These are phyloP conservation scores for Automeris io DNA, from an alignment of 2,888 invertebrate species.

Conservation along the genomic window DNA sequence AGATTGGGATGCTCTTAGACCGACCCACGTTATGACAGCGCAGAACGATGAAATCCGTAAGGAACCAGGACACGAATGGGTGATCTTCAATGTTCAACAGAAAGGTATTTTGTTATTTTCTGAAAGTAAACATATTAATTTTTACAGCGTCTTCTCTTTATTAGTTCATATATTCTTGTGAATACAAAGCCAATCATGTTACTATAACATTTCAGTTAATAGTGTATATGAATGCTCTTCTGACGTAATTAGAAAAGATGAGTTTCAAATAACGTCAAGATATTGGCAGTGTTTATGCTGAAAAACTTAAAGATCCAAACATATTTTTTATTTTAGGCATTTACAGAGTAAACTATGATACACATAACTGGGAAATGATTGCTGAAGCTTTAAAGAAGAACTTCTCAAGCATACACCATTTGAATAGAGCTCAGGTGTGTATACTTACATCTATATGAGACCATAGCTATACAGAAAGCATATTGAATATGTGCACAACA, in stretches of 20 bases:
- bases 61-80: conserved; percentile 64
- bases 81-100: conserved; percentile 79
- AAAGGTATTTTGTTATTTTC: conserved; percentile 71
- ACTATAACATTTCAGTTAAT: no score
- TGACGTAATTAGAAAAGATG: no score
- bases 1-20: conserved; percentile 44
- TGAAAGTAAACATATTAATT: no score
- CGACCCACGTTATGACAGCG: conserved; percentile 36
- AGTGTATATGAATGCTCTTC: no score
- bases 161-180: no score
- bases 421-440: conserved; percentile 85
- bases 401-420: conserved; percentile 66
- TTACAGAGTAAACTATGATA: conserved; percentile 82
- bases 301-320: no score
- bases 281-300: no score
- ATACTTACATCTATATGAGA: background rate
- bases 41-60: conserved; percentile 29
- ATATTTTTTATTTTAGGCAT: conserved; percentile 76
- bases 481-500: no score
- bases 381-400: conserved; percentile 51
- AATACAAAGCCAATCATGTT: no score
- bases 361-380: conserved; percentile 71
- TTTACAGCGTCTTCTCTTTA: no score
- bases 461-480: no score
- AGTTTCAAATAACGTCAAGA: no score